Evolutionary conservation across 2,888 invertebrate species (phyloP), one percentile per base, ranked within the genome.

Genomic region (Helobdella robusta): DNA sequence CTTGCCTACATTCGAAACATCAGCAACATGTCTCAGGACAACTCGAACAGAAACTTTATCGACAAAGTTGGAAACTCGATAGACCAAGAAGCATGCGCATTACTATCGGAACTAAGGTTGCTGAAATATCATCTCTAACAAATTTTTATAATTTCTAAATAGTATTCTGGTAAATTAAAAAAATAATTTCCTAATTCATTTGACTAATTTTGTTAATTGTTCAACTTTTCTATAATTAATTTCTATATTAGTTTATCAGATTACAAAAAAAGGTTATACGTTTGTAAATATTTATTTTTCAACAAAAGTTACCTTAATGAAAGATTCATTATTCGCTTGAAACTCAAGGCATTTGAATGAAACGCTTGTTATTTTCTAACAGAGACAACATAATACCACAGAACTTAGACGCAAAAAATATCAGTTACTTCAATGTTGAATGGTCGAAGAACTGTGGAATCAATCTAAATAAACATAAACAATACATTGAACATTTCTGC

Each of bases 401-500:
- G 34, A 76, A 76, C 65, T 68, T 74, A 2, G 71, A 69, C 30
- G 58, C 59, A 56, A 62, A 56, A 60, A 48, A 68, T 62, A 46
- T 66, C 32, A 48, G 30, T 64, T 18, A 74, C 34, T 78, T 77
- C 75, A 91, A 89, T 0, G 91, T 97, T 0, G 94, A 95, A 77
- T 97, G 97, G 97, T 90, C 91, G 54, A 94, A 94, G 0, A 84
- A 94, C 59, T 77, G 76, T 65, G 95, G 95, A 35, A 82, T 97
- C 35, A 92, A 93, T 74, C 84, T 85, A 1, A 92, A 93, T 76
- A 91, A 92, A 0, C 94, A 95, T 75, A 85, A 88, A 65, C 93
- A 94, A 76, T 97, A 95, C 76, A 82, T 95, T 18, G 89, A 89
- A 76, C 89, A 92, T 74, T 95, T 95, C 78, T 90, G 92, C 70